Conservation (phyloP, 92 coral and sea anemone genomes). For the Phenganax marumi region DNA sequence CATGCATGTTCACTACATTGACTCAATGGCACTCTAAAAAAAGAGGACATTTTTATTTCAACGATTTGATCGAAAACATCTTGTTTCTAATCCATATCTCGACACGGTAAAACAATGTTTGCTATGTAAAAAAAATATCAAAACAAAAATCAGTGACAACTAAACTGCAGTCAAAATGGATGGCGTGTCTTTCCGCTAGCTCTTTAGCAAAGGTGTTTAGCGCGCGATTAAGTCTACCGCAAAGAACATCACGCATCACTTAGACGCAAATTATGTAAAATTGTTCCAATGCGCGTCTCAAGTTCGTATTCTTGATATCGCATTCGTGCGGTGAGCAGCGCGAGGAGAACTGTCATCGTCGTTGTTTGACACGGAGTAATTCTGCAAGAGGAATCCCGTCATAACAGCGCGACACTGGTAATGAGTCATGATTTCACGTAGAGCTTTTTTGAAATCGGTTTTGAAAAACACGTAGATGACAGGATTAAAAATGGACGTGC, state of each 20-base stretch:
- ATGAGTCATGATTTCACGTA: slow-evolving; percentile 14
- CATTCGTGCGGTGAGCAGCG: neutral
- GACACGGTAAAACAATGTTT: neutral
- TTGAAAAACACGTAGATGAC: slow-evolving; percentile 40
- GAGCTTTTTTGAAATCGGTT: slow-evolving; percentile 37
- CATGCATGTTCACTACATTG: neutral
- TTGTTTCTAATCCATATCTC: neutral
- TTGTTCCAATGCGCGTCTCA: neutral
- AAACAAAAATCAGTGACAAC: neutral
- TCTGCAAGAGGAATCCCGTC: slow-evolving; percentile 23
- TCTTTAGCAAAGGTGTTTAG: neutral
- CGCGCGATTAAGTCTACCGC: slow-evolving; percentile 8
- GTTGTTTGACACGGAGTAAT: slow-evolving; percentile 16
- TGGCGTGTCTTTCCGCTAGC: slow-evolving; percentile 17
- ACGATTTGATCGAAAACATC: too few relatives aligned
- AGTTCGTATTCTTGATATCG: neutral
- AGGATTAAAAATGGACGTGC: slow-evolving; percentile 34
- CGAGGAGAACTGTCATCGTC: slow-evolving; percentile 34
- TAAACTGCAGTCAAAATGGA: neutral
- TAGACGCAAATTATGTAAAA: slow-evolving; percentile 1
- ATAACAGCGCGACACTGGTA: neutral
- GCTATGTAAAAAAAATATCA: neutral
- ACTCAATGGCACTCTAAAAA: too few relatives aligned
- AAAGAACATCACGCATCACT: neutral
- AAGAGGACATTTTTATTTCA: too few relatives aligned